Evolutionary conservation across 2,797 vertebrate genomes (phyloP).

Genomic region (Martes flavigula): DNA sequence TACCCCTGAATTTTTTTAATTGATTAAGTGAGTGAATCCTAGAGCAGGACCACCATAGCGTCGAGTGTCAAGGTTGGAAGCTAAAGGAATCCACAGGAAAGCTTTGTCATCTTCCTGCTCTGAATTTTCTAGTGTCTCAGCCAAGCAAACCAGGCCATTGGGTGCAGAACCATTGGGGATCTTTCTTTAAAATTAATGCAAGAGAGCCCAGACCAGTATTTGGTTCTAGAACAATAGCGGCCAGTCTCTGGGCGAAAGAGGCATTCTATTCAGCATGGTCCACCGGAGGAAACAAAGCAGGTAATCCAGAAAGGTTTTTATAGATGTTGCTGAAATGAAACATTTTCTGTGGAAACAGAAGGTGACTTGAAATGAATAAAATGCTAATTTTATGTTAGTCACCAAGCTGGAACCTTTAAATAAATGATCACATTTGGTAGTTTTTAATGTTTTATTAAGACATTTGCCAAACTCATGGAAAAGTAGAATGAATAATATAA

Average conservation of each 20-base stretch:
- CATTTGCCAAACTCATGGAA: not conserved
- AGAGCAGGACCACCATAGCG: fast-evolving
- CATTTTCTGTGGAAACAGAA: not conserved
- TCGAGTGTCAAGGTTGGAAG: not conserved
- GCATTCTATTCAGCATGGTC: too few relatives aligned
- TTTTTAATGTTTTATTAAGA: not conserved
- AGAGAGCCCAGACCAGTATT: not conserved
- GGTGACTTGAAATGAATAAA: not conserved
- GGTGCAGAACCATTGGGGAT: not conserved
- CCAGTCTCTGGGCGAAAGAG: fast-evolving
- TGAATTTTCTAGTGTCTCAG: not conserved
- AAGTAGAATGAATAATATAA: not conserved
- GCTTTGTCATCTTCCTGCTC: not conserved
- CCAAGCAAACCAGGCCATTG: too few relatives aligned
- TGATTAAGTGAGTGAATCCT: not conserved
- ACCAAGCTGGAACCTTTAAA: not conserved
- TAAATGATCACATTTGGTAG: not conserved
- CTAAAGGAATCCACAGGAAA: not conserved
- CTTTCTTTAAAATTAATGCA: not conserved
- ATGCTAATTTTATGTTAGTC: not conserved
- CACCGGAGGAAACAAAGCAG: not conserved
- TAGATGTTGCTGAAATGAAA: not conserved
- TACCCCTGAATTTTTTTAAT: not conserved
- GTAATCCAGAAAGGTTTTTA: not conserved
- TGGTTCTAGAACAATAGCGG: not conserved